Evolutionary conservation across 2,888 invertebrate species (phyloP), one percentile per base, ranked within the genome.

Genomic region (Chouioia cunea): DNA sequence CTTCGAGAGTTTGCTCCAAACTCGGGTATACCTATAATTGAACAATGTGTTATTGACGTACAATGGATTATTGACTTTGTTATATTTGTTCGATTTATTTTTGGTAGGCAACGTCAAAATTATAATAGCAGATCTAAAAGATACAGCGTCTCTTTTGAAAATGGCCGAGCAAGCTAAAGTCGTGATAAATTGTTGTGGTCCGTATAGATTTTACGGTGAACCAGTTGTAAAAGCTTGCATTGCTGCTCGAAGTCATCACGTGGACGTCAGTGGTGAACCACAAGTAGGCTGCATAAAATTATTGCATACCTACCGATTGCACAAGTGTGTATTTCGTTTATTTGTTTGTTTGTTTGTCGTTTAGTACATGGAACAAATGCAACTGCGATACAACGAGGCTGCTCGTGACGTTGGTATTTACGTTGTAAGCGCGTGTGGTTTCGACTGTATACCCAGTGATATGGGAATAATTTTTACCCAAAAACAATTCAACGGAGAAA

Each of bases 221-320:
- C 89, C 92, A 2, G 95, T 98, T 8, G 93, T 99, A 0, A 91
- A 91, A 77, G 97, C 97, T 0, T 97, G 91, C 77, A 89, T 97
- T 22, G 92, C 92, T 66, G 89, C 90, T 57, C 91, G 91, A 67
- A 90, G 97, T 0, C 92, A 95, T 87, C 94, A 97, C 81, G 91
- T 99, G 10, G 99, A 99, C 85, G 93, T 99, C 47, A 94, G 93
- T 80, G 98, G 97, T 6, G 98, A 99, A 83, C 94, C 97, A 0
- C 90, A 92, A 88, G 92, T 92, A 80, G 44, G n/a, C n/a, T n/a
- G n/a, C n/a, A n/a, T n/a, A n/a, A n/a, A n/a, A n/a, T n/a, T n/a
- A n/a, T n/a, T n/a, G n/a, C n/a, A n/a, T n/a, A n/a, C n/a, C n/a
- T n/a, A n/a, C n/a, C n/a, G n/a, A n/a, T n/a, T n/a, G n/a, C n/a